A percentile compares a stretch with the other conserved stretches of the same genome.
These are phyloP conservation scores for Macropis europaea DNA, from an alignment of 2,888 invertebrate genomes.

Conservation along the genomic window DNA sequence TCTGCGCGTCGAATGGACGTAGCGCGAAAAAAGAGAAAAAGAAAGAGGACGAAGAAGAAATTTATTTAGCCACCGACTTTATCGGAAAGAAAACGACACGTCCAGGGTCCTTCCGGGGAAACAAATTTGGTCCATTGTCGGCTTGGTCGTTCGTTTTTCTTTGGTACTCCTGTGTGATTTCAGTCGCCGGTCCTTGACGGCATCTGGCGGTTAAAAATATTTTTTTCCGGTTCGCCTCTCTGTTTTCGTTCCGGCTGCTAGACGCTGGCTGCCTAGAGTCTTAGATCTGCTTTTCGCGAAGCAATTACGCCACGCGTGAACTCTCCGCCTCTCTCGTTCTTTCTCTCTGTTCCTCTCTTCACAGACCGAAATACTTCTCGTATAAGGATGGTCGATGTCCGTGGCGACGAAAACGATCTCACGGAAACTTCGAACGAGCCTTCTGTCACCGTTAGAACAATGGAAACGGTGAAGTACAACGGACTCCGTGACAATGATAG, in stretches of 20 bases:
- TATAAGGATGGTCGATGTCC: slow-evolving; percentile 16
- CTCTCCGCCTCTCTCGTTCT: slow-evolving; percentile 3
- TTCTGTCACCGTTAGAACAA: slow-evolving; percentile 44
- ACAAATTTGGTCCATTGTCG: slow-evolving; percentile 41
- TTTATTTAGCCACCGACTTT: slow-evolving; percentile 27
- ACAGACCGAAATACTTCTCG: slow-evolving; percentile 58
- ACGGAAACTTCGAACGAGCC: slow-evolving; percentile 29
- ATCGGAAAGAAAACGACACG: neutral
- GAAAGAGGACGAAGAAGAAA: no score
- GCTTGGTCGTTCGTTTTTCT: neutral
- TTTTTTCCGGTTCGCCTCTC: slow-evolving; percentile 58
- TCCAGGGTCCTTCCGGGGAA: slow-evolving; percentile 1
- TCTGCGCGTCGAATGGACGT: no score
- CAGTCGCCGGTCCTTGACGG: slow-evolving; percentile 61
- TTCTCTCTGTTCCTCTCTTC: neutral
- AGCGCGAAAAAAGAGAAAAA: no score
- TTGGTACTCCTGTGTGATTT: slow-evolving; percentile 46
- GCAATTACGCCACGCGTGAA: slow-evolving; percentile 62
- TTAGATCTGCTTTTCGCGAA: slow-evolving; percentile 56
- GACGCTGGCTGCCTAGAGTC: slow-evolving; percentile 47
- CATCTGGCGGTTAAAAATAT: slow-evolving; percentile 74
- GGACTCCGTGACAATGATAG: slow-evolving; percentile 38
- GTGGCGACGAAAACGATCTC: slow-evolving; percentile 10
- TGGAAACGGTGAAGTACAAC: slow-evolving; percentile 45
- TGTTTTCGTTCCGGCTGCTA: slow-evolving; percentile 61